A percentile compares a stretch with the other conserved stretches of the same genome.
These are phyloP conservation scores for Zaprionus gabonicus DNA, from an alignment of 1,140 invertebrate genomes.

Conservation along the genomic window DNA sequence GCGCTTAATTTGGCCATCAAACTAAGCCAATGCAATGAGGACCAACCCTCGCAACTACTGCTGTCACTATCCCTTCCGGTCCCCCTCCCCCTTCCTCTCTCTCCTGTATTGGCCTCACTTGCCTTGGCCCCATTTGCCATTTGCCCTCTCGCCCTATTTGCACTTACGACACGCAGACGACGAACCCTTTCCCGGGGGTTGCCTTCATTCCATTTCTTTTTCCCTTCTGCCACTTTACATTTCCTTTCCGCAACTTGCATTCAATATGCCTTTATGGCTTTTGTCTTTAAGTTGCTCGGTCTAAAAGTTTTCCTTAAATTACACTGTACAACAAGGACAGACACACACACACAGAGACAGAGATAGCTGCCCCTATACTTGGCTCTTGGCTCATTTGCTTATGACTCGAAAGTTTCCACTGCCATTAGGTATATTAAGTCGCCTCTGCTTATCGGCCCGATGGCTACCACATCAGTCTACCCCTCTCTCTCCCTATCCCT, in stretches of 20 bases:
- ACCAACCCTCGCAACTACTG: conserved; percentile 20
- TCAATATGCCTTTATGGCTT: conserved; percentile 44
- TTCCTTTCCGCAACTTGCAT: conserved; percentile 31
- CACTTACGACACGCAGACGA: background rate
- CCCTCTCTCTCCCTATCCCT: background rate
- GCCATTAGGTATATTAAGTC: conserved; percentile 67
- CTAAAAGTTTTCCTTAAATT: conserved; percentile 25
- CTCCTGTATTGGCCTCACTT: background rate
- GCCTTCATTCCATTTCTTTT: background rate
- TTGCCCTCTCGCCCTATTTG: conserved; percentile 10
- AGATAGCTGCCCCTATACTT: background rate
- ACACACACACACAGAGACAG: no score
- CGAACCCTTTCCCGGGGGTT: conserved; percentile 11
- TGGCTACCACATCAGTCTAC: conserved; percentile 4
- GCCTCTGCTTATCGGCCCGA: conserved; percentile 39
- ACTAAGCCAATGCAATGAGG: conserved; percentile 36
- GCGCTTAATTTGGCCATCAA: conserved; percentile 57
- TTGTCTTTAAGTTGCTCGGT: conserved; percentile 35
- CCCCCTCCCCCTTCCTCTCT: background rate
- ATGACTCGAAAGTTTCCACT: conserved; percentile 23
- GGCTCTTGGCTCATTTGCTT: conserved; percentile 54
- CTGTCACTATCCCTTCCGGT: background rate
- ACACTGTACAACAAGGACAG: conserved; percentile 12
- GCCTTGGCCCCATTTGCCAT: conserved; percentile 1
- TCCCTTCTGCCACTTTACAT: conserved; percentile 6